Evolutionary conservation across 2,888 invertebrate species (phyloP), one percentile per base, ranked within the genome.

Genomic region (Aporophyla lueneburgensis): DNA sequence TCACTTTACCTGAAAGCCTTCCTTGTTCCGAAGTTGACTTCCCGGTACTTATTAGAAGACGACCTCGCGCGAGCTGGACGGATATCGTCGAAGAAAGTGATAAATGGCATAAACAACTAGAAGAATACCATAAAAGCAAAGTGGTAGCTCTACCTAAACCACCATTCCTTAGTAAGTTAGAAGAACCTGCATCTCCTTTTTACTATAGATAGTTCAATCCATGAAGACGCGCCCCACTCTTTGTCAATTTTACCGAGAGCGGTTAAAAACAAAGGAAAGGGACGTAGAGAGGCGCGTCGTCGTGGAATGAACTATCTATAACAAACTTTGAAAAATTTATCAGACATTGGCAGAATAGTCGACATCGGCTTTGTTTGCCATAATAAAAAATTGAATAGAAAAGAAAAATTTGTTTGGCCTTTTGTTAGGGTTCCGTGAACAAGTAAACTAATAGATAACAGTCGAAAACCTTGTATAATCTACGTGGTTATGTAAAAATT

Each of bases 1-100:
- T 96, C 69, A 91, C 89, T 16, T 81, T 96, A 62, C 96, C 96
- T 1, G 93, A 94, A 12, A 96, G 95, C 79, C 89, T 96, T 10
- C 92, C 96, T 5, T 94, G 95, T 81, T 96, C 96, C 0, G 95
- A 96, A 85, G 88, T 96, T 62, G 92, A 94, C 5, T 95, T 96
- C 79, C 96, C 96, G 0, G 80, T 94, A 7, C 80, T 94, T 6
- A 86, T 92, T 65, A 92, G 87, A 65, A 92, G 85, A 69, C 82
- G 76, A 19, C 79, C 80, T 5, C 91, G 78, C 66, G 95, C 93
- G 0, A 94, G 91, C 80, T 96, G 96, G 96, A 81, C 91, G 9
- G 85, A 92, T 14, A 94, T 96, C 66, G 46, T 96, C 7, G 87
- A 92, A 53, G 95, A 96, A 83, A 93, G 92, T 71, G 89, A 93